Base-by-base conservation (phyloP, 2,113 vertebrate species). In the Sitta europaea region DNA sequence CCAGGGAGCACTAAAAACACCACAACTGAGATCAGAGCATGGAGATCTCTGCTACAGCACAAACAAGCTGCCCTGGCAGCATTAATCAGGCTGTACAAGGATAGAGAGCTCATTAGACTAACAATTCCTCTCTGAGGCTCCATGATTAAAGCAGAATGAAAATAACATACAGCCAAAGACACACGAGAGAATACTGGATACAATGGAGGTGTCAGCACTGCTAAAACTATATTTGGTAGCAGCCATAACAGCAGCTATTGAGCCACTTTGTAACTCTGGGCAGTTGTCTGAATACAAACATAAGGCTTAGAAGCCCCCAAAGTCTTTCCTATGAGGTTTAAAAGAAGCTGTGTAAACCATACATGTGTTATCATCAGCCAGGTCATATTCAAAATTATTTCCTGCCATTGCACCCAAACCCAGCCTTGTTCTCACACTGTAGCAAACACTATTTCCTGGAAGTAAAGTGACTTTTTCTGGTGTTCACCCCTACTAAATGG, bases 111-210 rank as follows among this genome's bases (percentile, higher is more conserved):
- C 89, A 92, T 96, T 95, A 96, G 90, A 73, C 93, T 92, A 94
- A 94, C 87, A 92, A 91, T 90, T 92, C 81, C 91, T 92, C 95
- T 96, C 95, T 79, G 53, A 95, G 94, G 91, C 62, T 92, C 84
- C 70, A 54, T 91, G 93, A 97, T 91, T 92, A 96, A 96, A 96
- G 71, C 50, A 43, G 66, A 91, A 85, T 85, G 70, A 90, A 96
- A 96, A 95, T 62, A 92, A 68, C n/a, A 78, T 14, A 54, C 14
- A 82, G 53, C 21, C 62, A 91, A 92, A 96, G 90, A 82, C 77
- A 62, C 89, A 65, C 84, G 6, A 15, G 95, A 96, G 93, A 65
- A 48, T 87, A 51, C 62, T 47, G 65, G 82, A 42, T 33, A 29
- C 83, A 16, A 48, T 6, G 28, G n/a, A 80, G 93, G 61, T 84